Conservation (phyloP, 1,140 invertebrate species). For the Glossosoma conforme region DNA sequence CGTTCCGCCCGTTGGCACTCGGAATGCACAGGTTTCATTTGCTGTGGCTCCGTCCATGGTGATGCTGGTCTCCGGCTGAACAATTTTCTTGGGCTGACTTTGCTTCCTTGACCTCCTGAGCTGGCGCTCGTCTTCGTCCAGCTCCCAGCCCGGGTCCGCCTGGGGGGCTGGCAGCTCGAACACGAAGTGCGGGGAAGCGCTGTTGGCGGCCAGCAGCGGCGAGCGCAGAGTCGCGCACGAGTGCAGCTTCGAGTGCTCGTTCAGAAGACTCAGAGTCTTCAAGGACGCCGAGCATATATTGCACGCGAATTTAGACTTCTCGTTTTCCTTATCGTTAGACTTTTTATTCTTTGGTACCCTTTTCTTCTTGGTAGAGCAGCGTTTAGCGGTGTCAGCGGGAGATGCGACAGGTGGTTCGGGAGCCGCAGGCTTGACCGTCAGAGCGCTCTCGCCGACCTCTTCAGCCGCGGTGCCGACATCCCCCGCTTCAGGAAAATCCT, state of each 20-base stretch:
- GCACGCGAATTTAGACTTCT: slow-evolving; percentile 39
- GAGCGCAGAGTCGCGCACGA: slow-evolving; percentile 30
- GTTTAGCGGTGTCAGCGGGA: slow-evolving; percentile 51
- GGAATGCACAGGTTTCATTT: neutral
- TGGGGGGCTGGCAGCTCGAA: slow-evolving; percentile 17
- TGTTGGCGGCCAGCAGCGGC: slow-evolving; percentile 35
- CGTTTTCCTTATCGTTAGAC: slow-evolving; percentile 31
- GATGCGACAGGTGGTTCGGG: slow-evolving; percentile 49
- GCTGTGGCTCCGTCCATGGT: neutral
- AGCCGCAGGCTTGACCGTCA: slow-evolving; percentile 50
- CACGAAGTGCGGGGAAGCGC: slow-evolving; percentile 34
- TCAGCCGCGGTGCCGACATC: slow-evolving; percentile 39
- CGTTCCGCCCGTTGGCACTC: neutral
- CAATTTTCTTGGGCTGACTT: slow-evolving; percentile 45
- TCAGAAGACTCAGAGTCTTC: slow-evolving; percentile 12
- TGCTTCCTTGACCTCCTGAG: slow-evolving; percentile 43
- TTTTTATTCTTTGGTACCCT: slow-evolving; percentile 36
- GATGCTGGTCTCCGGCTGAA: slow-evolving; percentile 35
- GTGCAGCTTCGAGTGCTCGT: slow-evolving; percentile 46
- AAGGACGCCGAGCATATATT: slow-evolving; percentile 21
- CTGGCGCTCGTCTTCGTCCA: slow-evolving; percentile 35
- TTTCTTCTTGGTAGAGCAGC: slow-evolving; percentile 38
- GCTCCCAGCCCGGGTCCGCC: slow-evolving; percentile 28
- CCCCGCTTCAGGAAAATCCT: slow-evolving; percentile 49
- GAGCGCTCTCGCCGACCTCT: slow-evolving; percentile 49